Evolutionary conservation across 2,113 vertebrate species (phyloP), one percentile per base, ranked within the genome.

Genomic region (Nothobranchius kuhntae): DNA sequence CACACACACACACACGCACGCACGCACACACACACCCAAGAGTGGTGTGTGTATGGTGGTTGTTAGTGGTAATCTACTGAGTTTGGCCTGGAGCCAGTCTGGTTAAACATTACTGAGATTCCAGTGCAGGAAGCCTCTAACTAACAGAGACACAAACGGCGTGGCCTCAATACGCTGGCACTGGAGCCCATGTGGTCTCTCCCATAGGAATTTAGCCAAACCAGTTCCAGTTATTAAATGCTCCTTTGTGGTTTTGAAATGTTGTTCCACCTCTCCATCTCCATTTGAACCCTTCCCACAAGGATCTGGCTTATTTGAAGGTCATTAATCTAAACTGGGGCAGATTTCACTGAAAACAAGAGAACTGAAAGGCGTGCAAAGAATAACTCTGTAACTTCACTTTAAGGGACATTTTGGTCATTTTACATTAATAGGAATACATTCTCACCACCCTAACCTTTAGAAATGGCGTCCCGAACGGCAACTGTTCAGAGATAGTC

Each of bases 71-170:
- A 70, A 82, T 76, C 73, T 78, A 57, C 44, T 59, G 66, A n/a
- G 60, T 76, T 62, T 85, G 85, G 81, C 80, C 68, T 38, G 35
- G 59, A 82, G 73, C 87, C 80, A 73, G 73, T 68, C 75, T 58
- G 62, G 80, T 83, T 64, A 75, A 71, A 83, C 78, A 81, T 85
- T 77, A 46, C 72, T 63, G 51, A 53, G 46, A 83, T 83, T 77
- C 84, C 81, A 38, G 56, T 13, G 47, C 0, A 11, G 48, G 21
- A 55, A 55, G 62, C 59, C 55, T 52, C 36, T 40, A 9, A 30
- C 53, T 30, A 51, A 68, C 71, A 35, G 21, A 4, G 12, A 40
- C 14, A 14, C 6, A 14, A 58, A 65, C 1, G 59, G 45, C 4
- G 6, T 63, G 38, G 13, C 42, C 52, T 44, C 26, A 35, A 55